Conservation (phyloP, 1,140 invertebrate genomes). For the Luehdorfia chinensis region DNA sequence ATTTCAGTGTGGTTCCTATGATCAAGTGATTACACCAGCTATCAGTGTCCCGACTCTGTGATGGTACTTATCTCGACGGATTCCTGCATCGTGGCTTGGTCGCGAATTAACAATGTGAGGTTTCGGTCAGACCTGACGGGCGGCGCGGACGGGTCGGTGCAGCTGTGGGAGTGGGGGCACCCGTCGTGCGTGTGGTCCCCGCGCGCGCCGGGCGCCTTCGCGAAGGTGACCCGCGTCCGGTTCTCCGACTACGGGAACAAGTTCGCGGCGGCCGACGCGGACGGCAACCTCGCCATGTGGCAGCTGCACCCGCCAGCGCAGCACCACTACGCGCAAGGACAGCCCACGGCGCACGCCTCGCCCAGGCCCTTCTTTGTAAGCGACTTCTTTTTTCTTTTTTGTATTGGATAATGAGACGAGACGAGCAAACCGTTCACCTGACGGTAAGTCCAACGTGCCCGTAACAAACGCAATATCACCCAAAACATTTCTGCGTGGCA, state of each 20-base stretch:
- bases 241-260: conserved; percentile 99
- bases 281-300: conserved; percentile 94
- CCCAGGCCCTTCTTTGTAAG: conserved; percentile 97
- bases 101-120: no score
- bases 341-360: conserved; percentile 74
- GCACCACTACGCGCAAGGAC: conserved; percentile 42
- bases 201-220: conserved; percentile 90
- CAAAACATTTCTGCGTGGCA: no score
- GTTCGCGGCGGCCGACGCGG: conserved; percentile 96
- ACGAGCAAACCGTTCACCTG: no score
- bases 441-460: no score
- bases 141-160: conserved; percentile 97
- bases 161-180: conserved; percentile 99
- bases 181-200: conserved; percentile 92
- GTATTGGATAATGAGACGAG: no score
- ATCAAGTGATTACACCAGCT: no score
- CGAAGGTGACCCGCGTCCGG: conserved; percentile 96
- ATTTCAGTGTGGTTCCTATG: no score
- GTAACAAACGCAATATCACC: no score
- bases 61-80: no score
- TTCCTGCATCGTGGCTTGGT: no score
- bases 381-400: conserved; percentile 37
- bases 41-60: no score
- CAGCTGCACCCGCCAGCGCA: conserved; percentile 90
- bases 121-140: conserved; percentile 91